Conservation (phyloP, 53 echinoderm and acorn worm species). For the Temnopleurus reevesii region DNA sequence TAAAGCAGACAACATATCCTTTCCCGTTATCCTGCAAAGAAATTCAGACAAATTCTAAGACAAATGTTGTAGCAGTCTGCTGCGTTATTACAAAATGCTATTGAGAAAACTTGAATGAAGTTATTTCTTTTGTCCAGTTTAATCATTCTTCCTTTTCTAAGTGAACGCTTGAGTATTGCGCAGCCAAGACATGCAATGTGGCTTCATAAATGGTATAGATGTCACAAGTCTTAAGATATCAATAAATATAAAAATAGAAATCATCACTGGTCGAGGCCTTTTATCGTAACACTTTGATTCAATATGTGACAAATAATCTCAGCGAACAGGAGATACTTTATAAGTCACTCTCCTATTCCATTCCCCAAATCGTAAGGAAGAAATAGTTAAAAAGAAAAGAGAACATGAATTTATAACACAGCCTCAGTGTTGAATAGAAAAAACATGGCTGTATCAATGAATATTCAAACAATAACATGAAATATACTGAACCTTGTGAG, state of each 20-base stretch:
- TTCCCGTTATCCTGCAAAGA: too few species aligned
- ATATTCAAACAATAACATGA: too few species aligned
- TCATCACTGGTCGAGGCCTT: conserved; percentile 3
- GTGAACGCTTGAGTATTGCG: too few species aligned
- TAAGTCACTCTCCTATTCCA: not conserved
- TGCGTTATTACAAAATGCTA: too few species aligned
- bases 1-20: too few species aligned
- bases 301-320: not conserved
- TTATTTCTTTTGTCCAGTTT: too few species aligned
- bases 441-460: too few species aligned
- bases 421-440: not conserved
- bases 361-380: not conserved
- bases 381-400: not conserved
- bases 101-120: too few species aligned
- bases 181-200: conserved; percentile 21
- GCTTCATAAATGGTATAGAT: not conserved
- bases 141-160: too few species aligned
- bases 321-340: not conserved
- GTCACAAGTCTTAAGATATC: conserved; percentile 10
- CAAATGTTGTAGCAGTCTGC: too few species aligned
- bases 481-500: not conserved
- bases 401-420: not conserved
- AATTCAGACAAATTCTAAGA: too few species aligned
- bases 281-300: not conserved
- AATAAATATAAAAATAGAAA: conserved; percentile 52